A percentile compares a stretch with the other conserved stretches of the same genome.
phyloP scores from a whole-genome alignment of 2,113 vertebrate genomes.

The Nibea albiflora region DNA sequence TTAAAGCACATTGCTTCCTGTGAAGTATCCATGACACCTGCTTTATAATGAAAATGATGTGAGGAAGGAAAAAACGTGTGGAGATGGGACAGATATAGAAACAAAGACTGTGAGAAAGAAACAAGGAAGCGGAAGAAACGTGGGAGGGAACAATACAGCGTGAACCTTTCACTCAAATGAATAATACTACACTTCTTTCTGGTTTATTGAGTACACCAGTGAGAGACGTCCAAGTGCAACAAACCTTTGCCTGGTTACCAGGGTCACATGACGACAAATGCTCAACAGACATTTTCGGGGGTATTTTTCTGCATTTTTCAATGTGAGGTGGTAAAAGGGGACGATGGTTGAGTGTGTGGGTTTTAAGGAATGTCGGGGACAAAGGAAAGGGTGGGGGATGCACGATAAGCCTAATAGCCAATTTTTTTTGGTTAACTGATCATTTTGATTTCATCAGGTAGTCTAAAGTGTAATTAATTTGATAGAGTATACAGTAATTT shows the following conservation, averaged over 20 bases:
- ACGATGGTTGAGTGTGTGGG: not conserved
- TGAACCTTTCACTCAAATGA: conserved; percentile 48
- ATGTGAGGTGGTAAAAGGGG: conserved; percentile 16
- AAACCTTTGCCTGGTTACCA: conserved; percentile 38
- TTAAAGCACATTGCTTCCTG: conserved; percentile 69
- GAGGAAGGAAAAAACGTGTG: conserved; percentile 52
- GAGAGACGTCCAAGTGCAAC: conserved; percentile 36
- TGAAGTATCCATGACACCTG: conserved; percentile 71
- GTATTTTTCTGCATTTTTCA: conserved; percentile 16
- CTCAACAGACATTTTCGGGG: conserved; percentile 34
- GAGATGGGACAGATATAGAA: conserved; percentile 58
- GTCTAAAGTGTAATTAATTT: conserved; percentile 40
- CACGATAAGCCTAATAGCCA: conserved; percentile 26
- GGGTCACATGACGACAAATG: conserved; percentile 42
- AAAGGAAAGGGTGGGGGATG: not conserved
- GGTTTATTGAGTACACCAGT: conserved; percentile 62
- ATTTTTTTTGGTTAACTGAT: conserved; percentile 43
- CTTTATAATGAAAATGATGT: conserved; percentile 60
- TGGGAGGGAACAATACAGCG: conserved; percentile 54
- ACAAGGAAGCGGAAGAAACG: conserved; percentile 42
- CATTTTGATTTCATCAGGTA: conserved; percentile 43
- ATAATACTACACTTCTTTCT: conserved; percentile 42
- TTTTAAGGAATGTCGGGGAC: conserved; percentile 39
- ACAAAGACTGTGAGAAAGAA: conserved; percentile 59
- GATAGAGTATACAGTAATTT: conserved; percentile 41